These are phyloP conservation scores for Sebastes diploproa DNA, from an alignment of 2,797 vertebrate genomes.

Conservation along the genomic window DNA sequence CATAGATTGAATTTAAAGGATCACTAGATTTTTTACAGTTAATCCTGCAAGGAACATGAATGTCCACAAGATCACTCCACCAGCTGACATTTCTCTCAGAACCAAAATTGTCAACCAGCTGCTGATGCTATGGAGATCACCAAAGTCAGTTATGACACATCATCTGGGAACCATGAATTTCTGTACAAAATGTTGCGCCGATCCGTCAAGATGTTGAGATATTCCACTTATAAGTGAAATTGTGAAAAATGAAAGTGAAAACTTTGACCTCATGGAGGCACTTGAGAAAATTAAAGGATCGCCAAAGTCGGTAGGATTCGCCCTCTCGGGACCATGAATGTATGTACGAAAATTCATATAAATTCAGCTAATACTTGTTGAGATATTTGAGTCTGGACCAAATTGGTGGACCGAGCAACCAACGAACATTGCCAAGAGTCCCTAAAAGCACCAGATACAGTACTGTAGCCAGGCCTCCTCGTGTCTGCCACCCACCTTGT, in stretches of 20 bases:
- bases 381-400: neutral
- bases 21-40: too few relatives aligned
- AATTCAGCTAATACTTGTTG: neutral
- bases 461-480: neutral
- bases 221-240: too few relatives aligned
- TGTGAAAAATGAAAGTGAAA: neutral
- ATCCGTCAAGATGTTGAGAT: too few relatives aligned
- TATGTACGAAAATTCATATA: neutral
- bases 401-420: neutral
- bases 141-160: neutral
- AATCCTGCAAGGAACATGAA: too few relatives aligned
- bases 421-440: neutral
- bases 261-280: neutral
- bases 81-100: too few relatives aligned
- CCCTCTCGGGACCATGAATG: neutral
- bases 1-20: too few relatives aligned
- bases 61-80: too few relatives aligned
- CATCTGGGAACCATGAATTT: neutral
- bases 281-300: neutral
- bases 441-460: neutral
- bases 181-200: too few relatives aligned
- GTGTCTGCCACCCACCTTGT: neutral
- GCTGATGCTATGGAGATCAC: neutral
- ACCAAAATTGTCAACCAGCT: neutral
- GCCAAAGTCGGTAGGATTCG: neutral